Evolutionary conservation across 2,113 vertebrate species (phyloP), one percentile per base, ranked within the genome.

Genomic region (Mormoops blainvillei): DNA sequence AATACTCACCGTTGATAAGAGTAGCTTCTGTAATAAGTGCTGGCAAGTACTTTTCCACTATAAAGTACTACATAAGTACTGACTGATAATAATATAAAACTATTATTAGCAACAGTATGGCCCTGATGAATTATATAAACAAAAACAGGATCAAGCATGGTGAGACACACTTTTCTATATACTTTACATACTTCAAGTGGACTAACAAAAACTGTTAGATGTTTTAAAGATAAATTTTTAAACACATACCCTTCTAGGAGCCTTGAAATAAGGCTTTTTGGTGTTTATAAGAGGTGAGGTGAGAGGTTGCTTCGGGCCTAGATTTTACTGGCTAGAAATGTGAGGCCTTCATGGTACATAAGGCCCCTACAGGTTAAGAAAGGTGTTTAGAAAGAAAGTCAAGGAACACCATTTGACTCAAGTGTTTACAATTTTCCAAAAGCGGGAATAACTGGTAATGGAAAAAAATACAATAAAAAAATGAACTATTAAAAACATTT

Each of bases 1-100:
- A 80, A 63, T 76, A 77, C 86, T 78, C 94, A 33, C 93, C 95
- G 73, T 73, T 97, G 74, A 91, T 74, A 94, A 83, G 48, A 74
- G 76, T 94, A n/a, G n/a, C 50, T 67, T 96, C 67, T 2, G 7
- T 89, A 85, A 94, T 81, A 84, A 86, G 78, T 31, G 11, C 43
- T 91, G 41, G n/a, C 71, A 91, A 90, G 36, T 41, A 81, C 76
- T 91, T 96, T 87, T 50, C 85, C 38, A 77, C 76, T 71, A 71
- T 41, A 89, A 97, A 80, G 73, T 63, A 74, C 91, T 76, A 26
- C 50, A 31, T 94, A 91, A 94, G 36, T 77, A 77, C 20, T n/a
- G 31, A 54, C 65, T 68, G 77, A 84, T 24, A 71, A 74, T 33
- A 84, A 80, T 81, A 36, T 33, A 80, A 41, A 96, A 91, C n/a